Percentiles rank a stretch among this genome's conserved stretches.
Evolutionary conservation across 2,797 vertebrate species (phyloP).

Genomic region (Oryzias dopingdopingensis): DNA sequence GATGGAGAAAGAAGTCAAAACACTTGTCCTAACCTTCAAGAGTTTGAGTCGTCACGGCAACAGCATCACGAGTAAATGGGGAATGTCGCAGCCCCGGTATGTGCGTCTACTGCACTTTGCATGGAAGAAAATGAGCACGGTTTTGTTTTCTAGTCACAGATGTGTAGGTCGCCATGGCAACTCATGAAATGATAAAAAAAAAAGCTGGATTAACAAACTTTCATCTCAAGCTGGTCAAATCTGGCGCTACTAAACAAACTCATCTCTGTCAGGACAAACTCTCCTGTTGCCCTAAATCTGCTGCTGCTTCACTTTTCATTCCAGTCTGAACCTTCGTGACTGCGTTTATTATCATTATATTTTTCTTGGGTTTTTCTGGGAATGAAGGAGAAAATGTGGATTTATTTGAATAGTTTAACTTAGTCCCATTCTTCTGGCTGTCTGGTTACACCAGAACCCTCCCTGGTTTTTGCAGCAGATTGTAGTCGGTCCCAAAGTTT

Average conservation of each 20-base stretch:
- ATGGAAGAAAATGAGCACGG: slow-evolving; percentile 39
- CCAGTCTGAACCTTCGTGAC: not conserved
- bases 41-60: slow-evolving; percentile 33
- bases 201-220: slow-evolving; percentile 30
- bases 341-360: slow-evolving; percentile 2
- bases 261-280: slow-evolving; percentile 10
- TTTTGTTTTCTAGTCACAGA: slow-evolving; percentile 72
- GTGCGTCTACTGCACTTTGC: slow-evolving; percentile 58
- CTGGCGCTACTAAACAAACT: slow-evolving; percentile 51
- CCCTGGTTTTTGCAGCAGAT: not conserved
- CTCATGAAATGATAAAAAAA: slow-evolving; percentile 33
- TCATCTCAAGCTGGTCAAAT: slow-evolving; percentile 31
- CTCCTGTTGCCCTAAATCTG: slow-evolving; percentile 9
- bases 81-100: slow-evolving; percentile 33
- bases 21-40: not conserved
- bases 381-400: slow-evolving; percentile 2
- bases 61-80: slow-evolving; percentile 17
- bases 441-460: no score
- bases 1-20: slow-evolving; percentile 59
- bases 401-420: no score
- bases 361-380: slow-evolving; percentile 30
- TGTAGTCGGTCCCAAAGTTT: slow-evolving; percentile 19
- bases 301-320: slow-evolving; percentile 15
- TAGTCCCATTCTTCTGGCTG: no score
- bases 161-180: slow-evolving; percentile 53